These are phyloP conservation scores for Carapus acus DNA, from an alignment of 2,797 vertebrate species.

Conservation along the genomic window DNA sequence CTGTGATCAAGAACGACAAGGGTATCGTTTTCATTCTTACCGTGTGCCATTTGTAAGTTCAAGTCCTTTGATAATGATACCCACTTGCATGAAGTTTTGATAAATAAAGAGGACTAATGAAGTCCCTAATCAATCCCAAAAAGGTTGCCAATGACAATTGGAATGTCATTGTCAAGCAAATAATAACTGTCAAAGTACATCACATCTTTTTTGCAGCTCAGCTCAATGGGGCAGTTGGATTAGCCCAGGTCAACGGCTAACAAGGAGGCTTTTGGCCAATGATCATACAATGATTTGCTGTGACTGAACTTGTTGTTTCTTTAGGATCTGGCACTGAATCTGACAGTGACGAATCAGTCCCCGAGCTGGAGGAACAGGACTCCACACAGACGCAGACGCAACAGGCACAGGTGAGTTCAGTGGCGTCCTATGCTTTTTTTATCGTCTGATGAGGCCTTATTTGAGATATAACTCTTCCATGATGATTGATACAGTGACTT, in stretches of 20 bases:
- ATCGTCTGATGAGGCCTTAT: background rate
- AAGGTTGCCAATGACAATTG: too few relatives aligned
- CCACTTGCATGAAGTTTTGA: too few relatives aligned
- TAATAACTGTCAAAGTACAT: too few relatives aligned
- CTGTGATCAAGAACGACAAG: constrained; percentile 89
- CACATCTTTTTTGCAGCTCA: background rate
- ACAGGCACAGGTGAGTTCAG: constrained; percentile 85
- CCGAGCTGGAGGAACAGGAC: constrained; percentile 95
- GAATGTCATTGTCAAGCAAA: too few relatives aligned
- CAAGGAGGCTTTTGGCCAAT: background rate
- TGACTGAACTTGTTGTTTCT: constrained; percentile 28
- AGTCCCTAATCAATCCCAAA: too few relatives aligned
- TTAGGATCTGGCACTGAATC: constrained; percentile 96
- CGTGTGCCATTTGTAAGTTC: constrained; percentile 28
- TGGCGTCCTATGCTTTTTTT: too few relatives aligned
- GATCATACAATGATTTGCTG: background rate
- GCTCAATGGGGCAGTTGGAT: background rate
- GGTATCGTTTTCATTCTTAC: constrained; percentile 78
- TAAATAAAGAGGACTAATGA: too few relatives aligned
- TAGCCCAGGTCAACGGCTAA: constrained; percentile 17
- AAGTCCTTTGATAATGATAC: constrained; percentile 9
- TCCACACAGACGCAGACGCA: constrained; percentile 94
- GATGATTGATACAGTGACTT: constrained; percentile 86
- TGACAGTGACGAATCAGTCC: constrained; percentile 96
- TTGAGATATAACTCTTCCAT: constrained; percentile 63